A percentile compares a stretch with the other conserved stretches of the same genome.
phyloP scores from a whole-genome alignment of 2,113 vertebrate species.

The Turnix velox region DNA sequence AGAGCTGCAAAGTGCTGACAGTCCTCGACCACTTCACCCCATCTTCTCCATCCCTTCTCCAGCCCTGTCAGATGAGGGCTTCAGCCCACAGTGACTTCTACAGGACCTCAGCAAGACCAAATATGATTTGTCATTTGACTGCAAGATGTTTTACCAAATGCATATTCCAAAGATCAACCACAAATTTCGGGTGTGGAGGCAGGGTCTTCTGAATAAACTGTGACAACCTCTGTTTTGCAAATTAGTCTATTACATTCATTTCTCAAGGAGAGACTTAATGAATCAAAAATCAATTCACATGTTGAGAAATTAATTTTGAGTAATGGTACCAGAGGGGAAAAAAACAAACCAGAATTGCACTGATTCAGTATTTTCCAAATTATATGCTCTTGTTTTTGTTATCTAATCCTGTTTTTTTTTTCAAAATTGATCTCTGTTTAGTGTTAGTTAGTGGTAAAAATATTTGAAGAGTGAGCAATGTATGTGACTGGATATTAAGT shows the following conservation, averaged over 20 bases:
- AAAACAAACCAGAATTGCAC: not conserved
- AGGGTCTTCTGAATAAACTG: not conserved
- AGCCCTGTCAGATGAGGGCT: not conserved
- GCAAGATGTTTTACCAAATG: not conserved
- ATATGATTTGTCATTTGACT: not conserved
- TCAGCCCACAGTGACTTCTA: not conserved
- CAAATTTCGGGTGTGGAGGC: not conserved
- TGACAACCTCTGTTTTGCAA: not conserved
- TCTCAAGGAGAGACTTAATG: not conserved
- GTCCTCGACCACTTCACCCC: not conserved
- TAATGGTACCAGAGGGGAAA: not conserved
- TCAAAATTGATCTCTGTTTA: slow-evolving; percentile 28
- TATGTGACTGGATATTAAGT: slow-evolving; percentile 9
- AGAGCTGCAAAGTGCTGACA: not conserved
- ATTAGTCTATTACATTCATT: not conserved
- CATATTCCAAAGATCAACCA: not conserved
- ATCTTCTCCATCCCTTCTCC: not conserved
- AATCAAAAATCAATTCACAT: slow-evolving; percentile 35
- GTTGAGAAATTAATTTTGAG: not conserved
- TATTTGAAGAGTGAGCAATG: not conserved
- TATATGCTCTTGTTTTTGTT: not conserved
- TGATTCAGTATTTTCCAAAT: slow-evolving; percentile 5
- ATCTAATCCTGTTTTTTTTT: not conserved
- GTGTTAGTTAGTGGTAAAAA: slow-evolving; percentile 18
- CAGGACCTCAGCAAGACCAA: not conserved